These are phyloP conservation scores for Tenthredo notha DNA, from an alignment of 2,888 invertebrate species.

Conservation along the genomic window DNA sequence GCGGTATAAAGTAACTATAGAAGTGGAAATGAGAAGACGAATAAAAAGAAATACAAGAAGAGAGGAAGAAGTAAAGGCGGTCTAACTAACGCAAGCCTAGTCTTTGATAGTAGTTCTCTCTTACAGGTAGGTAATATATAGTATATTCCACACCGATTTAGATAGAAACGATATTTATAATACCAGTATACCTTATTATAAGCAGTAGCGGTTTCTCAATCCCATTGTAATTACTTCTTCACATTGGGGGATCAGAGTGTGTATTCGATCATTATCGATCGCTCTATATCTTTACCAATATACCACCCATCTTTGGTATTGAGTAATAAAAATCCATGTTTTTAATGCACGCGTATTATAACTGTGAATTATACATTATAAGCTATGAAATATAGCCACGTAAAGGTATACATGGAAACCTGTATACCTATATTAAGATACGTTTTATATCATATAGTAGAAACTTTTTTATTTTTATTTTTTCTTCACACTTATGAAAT, in stretches of 20 bases:
- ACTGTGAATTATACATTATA: not conserved
- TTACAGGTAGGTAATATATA: not conserved
- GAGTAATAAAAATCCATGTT: not conserved
- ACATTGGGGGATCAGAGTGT: not conserved
- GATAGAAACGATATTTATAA: not conserved
- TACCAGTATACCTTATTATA: not conserved
- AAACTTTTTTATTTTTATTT: not conserved
- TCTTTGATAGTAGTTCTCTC: not conserved
- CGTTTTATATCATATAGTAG: not conserved
- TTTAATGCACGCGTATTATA: slow-evolving; percentile 1
- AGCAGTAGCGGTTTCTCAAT: slow-evolving; percentile 73
- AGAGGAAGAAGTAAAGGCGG: too few species aligned
- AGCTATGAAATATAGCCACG: not conserved
- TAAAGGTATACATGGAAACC: not conserved
- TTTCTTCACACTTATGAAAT: slow-evolving; percentile 10
- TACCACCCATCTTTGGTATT: not conserved
- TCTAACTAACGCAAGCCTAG: not conserved
- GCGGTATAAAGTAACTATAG: too few species aligned
- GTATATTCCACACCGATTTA: not conserved
- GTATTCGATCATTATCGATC: slow-evolving; percentile 16
- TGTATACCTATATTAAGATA: not conserved
- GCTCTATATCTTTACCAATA: not conserved
- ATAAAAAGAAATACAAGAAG: too few species aligned
- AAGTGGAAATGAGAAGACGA: too few species aligned
- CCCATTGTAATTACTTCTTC: slow-evolving; percentile 74